phyloP scores from a whole-genome alignment of 1,140 invertebrate species.

The Drosophila pruinosa region DNA sequence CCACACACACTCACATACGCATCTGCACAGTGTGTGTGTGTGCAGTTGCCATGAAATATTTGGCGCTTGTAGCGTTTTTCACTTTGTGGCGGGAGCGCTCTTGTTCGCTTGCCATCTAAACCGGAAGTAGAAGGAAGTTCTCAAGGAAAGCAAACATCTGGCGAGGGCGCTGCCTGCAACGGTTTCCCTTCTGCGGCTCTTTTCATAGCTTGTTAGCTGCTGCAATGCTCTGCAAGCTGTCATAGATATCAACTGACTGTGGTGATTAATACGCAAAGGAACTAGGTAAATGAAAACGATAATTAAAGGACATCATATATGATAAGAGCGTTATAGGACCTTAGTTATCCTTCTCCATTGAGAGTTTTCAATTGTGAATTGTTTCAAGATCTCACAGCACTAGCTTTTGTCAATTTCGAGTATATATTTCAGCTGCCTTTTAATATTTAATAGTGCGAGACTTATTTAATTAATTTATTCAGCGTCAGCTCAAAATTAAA shows the following conservation, averaged over 20 bases:
- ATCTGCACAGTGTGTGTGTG: conserved; percentile 8
- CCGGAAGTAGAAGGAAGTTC: conserved; percentile 45
- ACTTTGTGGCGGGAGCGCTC: conserved; percentile 49
- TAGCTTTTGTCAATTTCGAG: too few relatives aligned
- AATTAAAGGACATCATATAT: neutral
- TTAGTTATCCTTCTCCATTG: neutral
- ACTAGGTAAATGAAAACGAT: neutral
- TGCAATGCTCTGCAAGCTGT: neutral
- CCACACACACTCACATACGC: conserved; percentile 10
- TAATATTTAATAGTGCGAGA: too few relatives aligned
- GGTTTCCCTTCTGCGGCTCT: neutral
- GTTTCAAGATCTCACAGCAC: neutral
- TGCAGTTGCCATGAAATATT: conserved; percentile 69
- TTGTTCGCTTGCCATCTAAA: conserved; percentile 22
- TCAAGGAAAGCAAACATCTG: conserved; percentile 51
- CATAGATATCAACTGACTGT: neutral
- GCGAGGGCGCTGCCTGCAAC: neutral
- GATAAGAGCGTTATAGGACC: neutral
- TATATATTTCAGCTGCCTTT: too few relatives aligned
- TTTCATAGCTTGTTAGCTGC: neutral
- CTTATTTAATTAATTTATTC: too few relatives aligned
- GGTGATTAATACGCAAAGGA: neutral
- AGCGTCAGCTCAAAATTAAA: too few relatives aligned
- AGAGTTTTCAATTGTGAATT: neutral
- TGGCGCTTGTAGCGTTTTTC: conserved; percentile 69